phyloP scores from a whole-genome alignment of 2,113 vertebrate species.

The Tichodroma muraria region DNA sequence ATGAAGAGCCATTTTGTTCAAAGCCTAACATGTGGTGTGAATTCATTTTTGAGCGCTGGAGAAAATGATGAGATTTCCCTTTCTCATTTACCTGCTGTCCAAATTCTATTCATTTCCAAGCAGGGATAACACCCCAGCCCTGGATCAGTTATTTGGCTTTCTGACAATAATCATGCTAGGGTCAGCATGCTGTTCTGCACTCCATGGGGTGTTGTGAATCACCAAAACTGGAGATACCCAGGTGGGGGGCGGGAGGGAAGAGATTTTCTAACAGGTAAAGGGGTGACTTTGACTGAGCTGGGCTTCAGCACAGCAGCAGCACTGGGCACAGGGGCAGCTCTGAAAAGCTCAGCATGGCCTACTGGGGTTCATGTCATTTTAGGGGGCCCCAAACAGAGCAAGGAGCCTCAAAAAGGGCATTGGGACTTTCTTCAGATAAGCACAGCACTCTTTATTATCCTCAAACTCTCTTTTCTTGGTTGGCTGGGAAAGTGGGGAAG shows the following conservation, averaged over 20 bases:
- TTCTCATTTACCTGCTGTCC: slow-evolving; percentile 25
- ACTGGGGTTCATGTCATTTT: not conserved
- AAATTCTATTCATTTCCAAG: not conserved
- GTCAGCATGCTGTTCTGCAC: not conserved
- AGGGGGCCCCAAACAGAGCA: not conserved
- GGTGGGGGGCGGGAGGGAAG: too few species aligned
- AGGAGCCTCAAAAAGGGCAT: not conserved
- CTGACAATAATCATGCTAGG: not conserved
- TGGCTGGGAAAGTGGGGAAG: not conserved
- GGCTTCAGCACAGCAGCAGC: not conserved
- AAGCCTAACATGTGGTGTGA: not conserved
- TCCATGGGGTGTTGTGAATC: not conserved
- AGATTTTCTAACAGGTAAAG: not conserved
- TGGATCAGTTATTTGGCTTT: not conserved
- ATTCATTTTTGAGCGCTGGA: not conserved
- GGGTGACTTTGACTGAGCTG: not conserved
- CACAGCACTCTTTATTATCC: not conserved
- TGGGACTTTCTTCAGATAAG: not conserved
- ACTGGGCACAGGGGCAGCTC: not conserved
- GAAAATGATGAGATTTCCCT: not conserved
- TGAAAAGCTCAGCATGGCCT: not conserved
- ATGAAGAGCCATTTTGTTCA: not conserved
- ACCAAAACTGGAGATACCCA: not conserved
- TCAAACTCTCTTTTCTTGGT: not conserved
- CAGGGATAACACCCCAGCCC: not conserved